A percentile compares a stretch with the other conserved stretches of the same genome.
Evolutionary conservation across 2,113 vertebrate species (phyloP).

Genomic region (Apus apus): DNA sequence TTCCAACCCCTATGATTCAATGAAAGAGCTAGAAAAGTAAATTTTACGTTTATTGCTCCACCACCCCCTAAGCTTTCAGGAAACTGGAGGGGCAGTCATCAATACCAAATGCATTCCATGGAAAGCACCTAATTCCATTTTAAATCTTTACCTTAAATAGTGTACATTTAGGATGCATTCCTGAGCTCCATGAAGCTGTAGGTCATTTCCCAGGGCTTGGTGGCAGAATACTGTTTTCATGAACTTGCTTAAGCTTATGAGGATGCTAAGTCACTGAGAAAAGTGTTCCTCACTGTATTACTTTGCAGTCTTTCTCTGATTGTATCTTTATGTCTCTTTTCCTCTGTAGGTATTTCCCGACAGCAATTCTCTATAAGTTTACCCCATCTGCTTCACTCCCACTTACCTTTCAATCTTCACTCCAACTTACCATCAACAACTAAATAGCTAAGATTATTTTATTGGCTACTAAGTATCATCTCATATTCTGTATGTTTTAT

Average conservation of each 20-base stretch:
- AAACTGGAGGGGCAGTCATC: background rate
- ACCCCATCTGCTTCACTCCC: accelerated
- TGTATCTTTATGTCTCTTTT: background rate
- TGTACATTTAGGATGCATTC: background rate
- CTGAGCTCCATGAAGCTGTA: background rate
- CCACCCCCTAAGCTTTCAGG: accelerated
- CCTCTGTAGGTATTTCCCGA: background rate
- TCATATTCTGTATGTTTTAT: background rate
- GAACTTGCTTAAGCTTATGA: background rate
- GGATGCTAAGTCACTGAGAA: background rate
- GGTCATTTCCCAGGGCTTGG: background rate
- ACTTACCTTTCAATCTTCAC: background rate
- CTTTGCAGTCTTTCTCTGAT: background rate
- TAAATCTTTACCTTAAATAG: background rate
- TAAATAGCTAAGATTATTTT: background rate
- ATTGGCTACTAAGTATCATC: background rate
- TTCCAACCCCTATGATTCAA: too few relatives aligned
- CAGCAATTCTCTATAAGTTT: background rate
- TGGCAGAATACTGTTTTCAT: background rate
- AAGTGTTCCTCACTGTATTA: background rate
- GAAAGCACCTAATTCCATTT: background rate
- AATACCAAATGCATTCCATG: background rate
- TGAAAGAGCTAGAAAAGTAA: background rate
- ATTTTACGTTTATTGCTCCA: background rate
- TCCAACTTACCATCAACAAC: background rate